These are phyloP conservation scores for Boulengeromyrus knoepffleri DNA, from an alignment of 2,113 vertebrate genomes.

Conservation along the genomic window DNA sequence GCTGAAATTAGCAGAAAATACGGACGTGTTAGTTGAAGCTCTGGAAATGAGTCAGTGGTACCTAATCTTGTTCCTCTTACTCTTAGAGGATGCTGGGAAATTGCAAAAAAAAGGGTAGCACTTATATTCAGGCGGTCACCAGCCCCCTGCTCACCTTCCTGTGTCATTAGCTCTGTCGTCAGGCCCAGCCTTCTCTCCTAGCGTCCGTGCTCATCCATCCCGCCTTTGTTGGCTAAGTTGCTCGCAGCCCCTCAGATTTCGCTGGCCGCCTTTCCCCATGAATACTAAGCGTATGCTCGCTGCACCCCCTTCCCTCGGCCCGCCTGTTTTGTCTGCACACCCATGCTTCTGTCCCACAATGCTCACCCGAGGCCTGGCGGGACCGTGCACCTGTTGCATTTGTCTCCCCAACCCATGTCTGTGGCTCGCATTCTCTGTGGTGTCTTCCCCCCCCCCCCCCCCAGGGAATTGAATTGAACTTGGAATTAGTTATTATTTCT, in stretches of 20 bases:
- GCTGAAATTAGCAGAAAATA: constrained; percentile 1
- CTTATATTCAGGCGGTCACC: neutral
- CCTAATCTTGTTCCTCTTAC: neutral
- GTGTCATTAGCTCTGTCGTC: neutral
- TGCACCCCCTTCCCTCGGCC: neutral
- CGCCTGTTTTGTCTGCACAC: neutral
- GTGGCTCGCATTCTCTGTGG: neutral
- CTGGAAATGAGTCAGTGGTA: neutral
- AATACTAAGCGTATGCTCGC: neutral
- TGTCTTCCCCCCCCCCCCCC: too few relatives aligned
- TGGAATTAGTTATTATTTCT: neutral
- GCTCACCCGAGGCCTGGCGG: neutral
- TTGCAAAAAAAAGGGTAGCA: neutral
- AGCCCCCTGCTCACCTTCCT: neutral
- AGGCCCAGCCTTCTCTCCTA: neutral
- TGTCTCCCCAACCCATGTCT: neutral
- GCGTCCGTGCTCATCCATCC: neutral
- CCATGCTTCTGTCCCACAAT: neutral
- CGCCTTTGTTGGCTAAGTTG: neutral
- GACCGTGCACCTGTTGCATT: neutral
- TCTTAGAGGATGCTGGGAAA: neutral
- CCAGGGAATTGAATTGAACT: neutral
- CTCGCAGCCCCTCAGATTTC: neutral
- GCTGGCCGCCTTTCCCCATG: neutral
- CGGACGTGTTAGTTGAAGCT: neutral